Percentiles rank a stretch among this genome's conserved stretches.
These are phyloP conservation scores for Plusia festucae DNA, from an alignment of 2,888 invertebrate species.

Conservation along the genomic window DNA sequence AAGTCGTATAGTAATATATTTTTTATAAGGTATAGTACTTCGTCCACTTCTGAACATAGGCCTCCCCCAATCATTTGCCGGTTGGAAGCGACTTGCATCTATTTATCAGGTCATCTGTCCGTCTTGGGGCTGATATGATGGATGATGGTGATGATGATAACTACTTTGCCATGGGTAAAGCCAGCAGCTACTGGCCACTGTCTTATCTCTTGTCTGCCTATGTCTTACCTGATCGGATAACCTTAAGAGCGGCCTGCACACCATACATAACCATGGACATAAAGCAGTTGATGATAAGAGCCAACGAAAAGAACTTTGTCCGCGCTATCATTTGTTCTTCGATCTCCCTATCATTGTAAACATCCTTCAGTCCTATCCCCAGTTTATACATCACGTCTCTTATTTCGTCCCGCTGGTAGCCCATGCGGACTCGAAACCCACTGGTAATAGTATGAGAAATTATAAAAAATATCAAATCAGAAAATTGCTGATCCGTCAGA, in stretches of 20 bases:
- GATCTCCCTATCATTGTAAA: conserved; percentile 26
- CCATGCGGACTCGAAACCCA: conserved; percentile 27
- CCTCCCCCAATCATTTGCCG: no score
- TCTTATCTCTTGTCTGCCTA: no score
- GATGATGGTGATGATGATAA: no score
- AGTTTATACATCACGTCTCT: conserved; percentile 32
- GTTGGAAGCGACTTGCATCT: no score
- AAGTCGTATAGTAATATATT: background rate
- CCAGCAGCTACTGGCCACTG: background rate
- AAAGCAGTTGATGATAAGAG: conserved; percentile 27
- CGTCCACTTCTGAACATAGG: no score
- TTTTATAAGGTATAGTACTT: background rate
- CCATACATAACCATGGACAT: conserved; percentile 28
- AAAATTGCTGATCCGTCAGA: conserved; percentile 50
- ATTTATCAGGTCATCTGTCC: no score
- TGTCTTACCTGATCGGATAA: conserved; percentile 29
- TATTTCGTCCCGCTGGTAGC: conserved; percentile 21
- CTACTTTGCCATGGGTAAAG: background rate
- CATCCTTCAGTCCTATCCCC: conserved; percentile 33
- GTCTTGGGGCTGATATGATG: no score
- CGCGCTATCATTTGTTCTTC: conserved; percentile 41
- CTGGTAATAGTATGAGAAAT: conserved; percentile 25
- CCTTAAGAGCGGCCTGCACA: conserved; percentile 28
- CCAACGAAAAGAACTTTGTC: conserved; percentile 33
- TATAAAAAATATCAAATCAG: conserved; percentile 30